These are phyloP conservation scores for Sphaerophoria taeniata DNA, from an alignment of 2,888 invertebrate species.

Conservation along the genomic window DNA sequence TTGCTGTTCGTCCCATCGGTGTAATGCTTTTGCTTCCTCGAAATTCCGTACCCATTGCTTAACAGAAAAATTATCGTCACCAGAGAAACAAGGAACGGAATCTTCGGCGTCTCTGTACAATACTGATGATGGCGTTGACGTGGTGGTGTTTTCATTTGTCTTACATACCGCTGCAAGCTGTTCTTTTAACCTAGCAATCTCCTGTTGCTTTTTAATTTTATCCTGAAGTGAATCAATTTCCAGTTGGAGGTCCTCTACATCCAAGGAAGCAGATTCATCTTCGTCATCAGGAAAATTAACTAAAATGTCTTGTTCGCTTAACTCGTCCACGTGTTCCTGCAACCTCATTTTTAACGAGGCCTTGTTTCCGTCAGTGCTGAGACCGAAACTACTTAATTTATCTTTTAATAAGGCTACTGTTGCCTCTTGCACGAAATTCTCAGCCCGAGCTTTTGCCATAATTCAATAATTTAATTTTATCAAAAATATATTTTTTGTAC, in stretches of 20 bases:
- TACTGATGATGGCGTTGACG: conserved; percentile 27
- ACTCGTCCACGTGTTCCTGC: conserved; percentile 33
- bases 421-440: conserved; percentile 8
- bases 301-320: neutral
- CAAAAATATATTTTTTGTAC: too few relatives aligned
- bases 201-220: conserved; percentile 38
- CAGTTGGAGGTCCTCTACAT: conserved; percentile 9
- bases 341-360: conserved; percentile 29
- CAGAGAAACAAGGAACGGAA: conserved; percentile 47
- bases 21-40: conserved; percentile 38
- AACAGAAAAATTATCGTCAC: conserved; percentile 50
- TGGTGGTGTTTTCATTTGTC: neutral
- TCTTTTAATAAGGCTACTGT: conserved; percentile 31
- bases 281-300: too few relatives aligned
- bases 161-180: conserved; percentile 28
- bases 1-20: conserved; percentile 41
- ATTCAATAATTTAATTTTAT: too few relatives aligned
- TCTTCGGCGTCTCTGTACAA: conserved; percentile 52
- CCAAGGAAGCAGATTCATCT: neutral
- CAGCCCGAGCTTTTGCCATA: too few relatives aligned
- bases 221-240: conserved; percentile 24
- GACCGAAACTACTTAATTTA: conserved; percentile 24
- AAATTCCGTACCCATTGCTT: conserved; percentile 43
- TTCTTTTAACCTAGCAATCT: conserved; percentile 38
- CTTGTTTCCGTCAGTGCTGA: conserved; percentile 21